These are phyloP conservation scores for Notarius quadriscutis DNA, from an alignment of 2,113 vertebrate species.

Conservation along the genomic window DNA sequence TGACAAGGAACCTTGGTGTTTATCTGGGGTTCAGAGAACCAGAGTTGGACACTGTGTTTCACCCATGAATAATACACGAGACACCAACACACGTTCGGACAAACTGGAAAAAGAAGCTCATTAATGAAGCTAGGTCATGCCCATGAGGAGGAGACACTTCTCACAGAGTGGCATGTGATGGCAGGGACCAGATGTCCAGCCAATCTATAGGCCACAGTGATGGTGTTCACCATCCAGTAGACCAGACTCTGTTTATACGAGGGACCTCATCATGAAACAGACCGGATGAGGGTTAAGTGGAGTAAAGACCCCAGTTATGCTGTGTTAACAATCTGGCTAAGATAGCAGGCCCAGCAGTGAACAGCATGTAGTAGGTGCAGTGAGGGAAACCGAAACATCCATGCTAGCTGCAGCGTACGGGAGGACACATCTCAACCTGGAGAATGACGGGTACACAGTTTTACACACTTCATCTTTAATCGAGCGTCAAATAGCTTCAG, in stretches of 20 bases:
- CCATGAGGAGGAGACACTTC: background rate
- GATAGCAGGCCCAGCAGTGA: background rate
- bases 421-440: background rate
- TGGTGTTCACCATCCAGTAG: background rate
- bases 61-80: background rate
- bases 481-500: background rate
- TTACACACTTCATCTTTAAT: conserved; percentile 5
- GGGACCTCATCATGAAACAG: too few species aligned
- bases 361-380: background rate
- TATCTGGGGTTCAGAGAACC: background rate
- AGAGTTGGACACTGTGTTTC: background rate
- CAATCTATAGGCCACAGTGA: too few species aligned
- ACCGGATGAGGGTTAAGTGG: background rate
- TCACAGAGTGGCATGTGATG: background rate
- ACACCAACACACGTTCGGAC: background rate
- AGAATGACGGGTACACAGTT: background rate
- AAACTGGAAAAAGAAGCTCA: background rate
- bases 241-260: background rate
- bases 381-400: background rate
- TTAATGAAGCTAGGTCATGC: background rate
- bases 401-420: background rate
- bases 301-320: background rate
- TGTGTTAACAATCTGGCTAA: background rate
- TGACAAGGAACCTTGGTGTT: background rate
- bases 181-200: background rate